These are phyloP conservation scores for Malurus alboscapulatus DNA, from an alignment of 2,113 vertebrate species.

Conservation along the genomic window DNA sequence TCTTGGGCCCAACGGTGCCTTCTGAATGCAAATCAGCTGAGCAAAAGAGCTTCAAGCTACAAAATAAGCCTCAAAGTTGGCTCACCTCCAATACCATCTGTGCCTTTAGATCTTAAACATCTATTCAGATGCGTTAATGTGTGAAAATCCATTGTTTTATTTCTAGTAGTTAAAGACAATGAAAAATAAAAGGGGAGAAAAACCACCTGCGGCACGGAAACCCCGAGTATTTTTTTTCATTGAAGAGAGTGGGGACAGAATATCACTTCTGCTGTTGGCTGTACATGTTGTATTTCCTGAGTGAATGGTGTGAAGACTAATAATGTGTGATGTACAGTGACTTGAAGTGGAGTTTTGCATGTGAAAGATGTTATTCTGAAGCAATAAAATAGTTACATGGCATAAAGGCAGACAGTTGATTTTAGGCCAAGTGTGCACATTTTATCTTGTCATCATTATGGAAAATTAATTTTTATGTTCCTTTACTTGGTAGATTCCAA, in stretches of 20 bases:
- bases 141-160: constrained; percentile 32
- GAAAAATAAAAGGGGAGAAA: background rate
- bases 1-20: background rate
- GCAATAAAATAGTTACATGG: background rate
- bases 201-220: background rate
- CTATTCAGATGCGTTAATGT: constrained; percentile 18
- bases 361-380: background rate
- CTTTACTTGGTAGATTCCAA: background rate
- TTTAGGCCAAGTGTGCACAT: background rate
- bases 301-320: background rate
- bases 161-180: background rate
- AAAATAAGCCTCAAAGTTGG: constrained; percentile 26
- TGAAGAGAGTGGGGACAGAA: background rate
- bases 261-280: background rate
- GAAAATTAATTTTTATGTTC: background rate
- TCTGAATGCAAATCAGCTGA: constrained; percentile 20
- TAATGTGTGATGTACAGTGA: background rate
- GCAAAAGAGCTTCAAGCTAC: constrained; percentile 18
- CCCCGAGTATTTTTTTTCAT: background rate
- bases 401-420: background rate
- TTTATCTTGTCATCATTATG: background rate
- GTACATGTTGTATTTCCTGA: background rate
- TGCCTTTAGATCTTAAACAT: constrained; percentile 38
- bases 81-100: constrained; percentile 54
- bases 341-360: background rate